A percentile compares a stretch with the other conserved stretches of the same genome.
Evolutionary conservation across 2,113 vertebrate species (phyloP).

Genomic region (Meles meles): DNA sequence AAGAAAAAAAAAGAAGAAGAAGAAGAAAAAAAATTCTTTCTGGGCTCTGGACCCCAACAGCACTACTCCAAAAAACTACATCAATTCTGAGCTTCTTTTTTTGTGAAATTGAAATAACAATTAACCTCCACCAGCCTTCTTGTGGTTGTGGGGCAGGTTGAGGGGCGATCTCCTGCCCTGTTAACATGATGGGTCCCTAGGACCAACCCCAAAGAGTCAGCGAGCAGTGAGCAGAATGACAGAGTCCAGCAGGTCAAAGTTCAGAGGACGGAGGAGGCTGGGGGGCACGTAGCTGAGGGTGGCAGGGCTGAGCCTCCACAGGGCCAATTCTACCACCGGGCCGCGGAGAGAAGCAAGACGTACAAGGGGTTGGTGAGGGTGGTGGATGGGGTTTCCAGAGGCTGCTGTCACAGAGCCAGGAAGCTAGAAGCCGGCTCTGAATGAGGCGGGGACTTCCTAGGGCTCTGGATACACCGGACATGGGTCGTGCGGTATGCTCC

Average conservation of each 20-base stretch:
- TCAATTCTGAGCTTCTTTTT: slow-evolving; percentile 3
- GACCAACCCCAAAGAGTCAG: background rate
- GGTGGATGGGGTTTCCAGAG: fast-evolving
- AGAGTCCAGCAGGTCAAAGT: background rate
- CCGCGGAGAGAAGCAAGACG: no score
- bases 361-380: background rate
- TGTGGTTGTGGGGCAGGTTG: slow-evolving; percentile 1
- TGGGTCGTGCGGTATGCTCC: background rate
- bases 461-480: background rate
- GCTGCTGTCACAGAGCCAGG: background rate
- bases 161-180: background rate
- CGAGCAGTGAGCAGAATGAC: background rate
- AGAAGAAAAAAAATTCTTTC: background rate
- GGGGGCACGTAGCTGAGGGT: background rate
- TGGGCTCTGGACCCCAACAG: background rate
- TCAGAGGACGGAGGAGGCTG: background rate
- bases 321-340: background rate
- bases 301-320: background rate
- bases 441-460: background rate
- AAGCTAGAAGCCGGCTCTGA: background rate
- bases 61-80: background rate
- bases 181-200: background rate
- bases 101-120: slow-evolving; percentile 37
- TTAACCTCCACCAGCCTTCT: background rate
- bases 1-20: no score